phyloP scores from a whole-genome alignment of 1,140 invertebrate species.

The Eciton burchellii region DNA sequence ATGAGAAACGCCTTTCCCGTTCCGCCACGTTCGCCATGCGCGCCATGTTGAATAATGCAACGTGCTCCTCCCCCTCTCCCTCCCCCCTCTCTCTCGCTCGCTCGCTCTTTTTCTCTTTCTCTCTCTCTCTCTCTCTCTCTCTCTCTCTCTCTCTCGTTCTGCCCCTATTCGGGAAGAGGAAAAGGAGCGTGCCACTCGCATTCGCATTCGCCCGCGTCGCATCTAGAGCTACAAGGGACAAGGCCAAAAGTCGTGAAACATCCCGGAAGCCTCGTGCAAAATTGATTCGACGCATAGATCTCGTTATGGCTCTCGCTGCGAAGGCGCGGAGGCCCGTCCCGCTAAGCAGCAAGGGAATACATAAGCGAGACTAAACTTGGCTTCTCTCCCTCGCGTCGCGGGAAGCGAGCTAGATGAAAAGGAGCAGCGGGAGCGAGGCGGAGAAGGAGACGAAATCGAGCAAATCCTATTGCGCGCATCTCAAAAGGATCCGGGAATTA shows the following conservation, averaged over 20 bases:
- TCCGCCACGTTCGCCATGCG: constrained; percentile 38
- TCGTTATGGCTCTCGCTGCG: constrained; percentile 52
- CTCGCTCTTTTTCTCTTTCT: constrained; percentile 30
- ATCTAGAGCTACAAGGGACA: not conserved
- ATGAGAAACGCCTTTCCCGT: constrained; percentile 62
- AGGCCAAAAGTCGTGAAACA: constrained; percentile 62
- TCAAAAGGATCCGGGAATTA: constrained; percentile 56
- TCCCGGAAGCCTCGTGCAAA: constrained; percentile 64
- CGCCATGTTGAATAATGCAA: constrained; percentile 67
- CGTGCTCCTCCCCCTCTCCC: constrained; percentile 29
- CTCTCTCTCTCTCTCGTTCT: constrained; percentile 15
- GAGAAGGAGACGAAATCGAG: constrained; percentile 2
- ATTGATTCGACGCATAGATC: constrained; percentile 69
- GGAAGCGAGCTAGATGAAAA: constrained; percentile 20
- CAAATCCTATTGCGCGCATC: constrained; percentile 45
- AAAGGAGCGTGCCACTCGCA: constrained; percentile 3
- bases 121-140: constrained; percentile 23
- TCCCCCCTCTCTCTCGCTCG: constrained; percentile 35
- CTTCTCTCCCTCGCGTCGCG: constrained; percentile 37
- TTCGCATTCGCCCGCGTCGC: constrained; percentile 18
- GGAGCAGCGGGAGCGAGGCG: not conserved
- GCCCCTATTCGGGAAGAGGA: constrained; percentile 16
- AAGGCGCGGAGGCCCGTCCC: constrained; percentile 4
- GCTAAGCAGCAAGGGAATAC: constrained; percentile 59
- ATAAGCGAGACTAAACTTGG: constrained; percentile 53